Base-by-base conservation (phyloP, 2,888 invertebrate genomes). In the Asteroscopus sphinx region DNA sequence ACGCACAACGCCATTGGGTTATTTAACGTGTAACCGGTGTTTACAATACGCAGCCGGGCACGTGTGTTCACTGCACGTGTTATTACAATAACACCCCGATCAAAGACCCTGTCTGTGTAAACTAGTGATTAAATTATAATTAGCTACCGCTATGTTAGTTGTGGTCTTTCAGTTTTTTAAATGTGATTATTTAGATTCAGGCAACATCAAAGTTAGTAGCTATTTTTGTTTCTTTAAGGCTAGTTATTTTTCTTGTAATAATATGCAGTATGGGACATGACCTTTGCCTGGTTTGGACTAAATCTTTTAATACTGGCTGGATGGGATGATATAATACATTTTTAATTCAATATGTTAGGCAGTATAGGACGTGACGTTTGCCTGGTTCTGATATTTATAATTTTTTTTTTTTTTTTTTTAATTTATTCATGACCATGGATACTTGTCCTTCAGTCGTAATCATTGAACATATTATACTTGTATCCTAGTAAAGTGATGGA, bases 1-100 rank as follows among this genome's bases (percentile, higher is more conserved):
- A 61, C 58, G 57, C 52, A 51, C 39, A 33, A 40, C 61, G 61
- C 47, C 36, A 60, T 64, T 68, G 48, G 73, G 64, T 83, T 79
- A 77, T 82, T 82, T 82, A 81, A 78, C 70, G 72, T 71, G 64
- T 73, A 77, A 72, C 81, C 82, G 63, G 70, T 86, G 86, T 88
- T 87, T 87, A 87, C 82, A 75, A 73, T 77, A 56, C 55, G 60
- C 66, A 41, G 64, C 56, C 62, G 51, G 77, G 76, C 87, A 86
- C 87, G 87, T 83, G 86, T 83, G 78, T 57, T 58, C 66, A 56
- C 46, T 65, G 79, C 88, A 89, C 85, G 87, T 89, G 89, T 85
- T 80, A 76, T 80, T 80, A 88, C 83, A 88, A 90, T 87, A 91
- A 89, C 92, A 91, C 64, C 69, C 72, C 82, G 90, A 89, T 88